Percentiles rank a stretch among this genome's conserved stretches.
Evolutionary conservation across 2,113 vertebrate genomes (phyloP).

Genomic region (Prolemur simus): DNA sequence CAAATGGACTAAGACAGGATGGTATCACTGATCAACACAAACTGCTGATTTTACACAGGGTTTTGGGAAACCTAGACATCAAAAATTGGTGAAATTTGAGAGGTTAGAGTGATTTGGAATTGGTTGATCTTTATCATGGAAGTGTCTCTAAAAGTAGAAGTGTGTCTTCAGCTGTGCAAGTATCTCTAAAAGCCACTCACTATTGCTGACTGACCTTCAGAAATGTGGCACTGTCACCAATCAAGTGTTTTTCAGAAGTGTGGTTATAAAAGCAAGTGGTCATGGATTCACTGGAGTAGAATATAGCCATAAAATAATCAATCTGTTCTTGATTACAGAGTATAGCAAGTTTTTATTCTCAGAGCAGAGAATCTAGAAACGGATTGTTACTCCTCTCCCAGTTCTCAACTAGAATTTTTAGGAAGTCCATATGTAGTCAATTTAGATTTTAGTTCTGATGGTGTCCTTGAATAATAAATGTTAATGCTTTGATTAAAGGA

Average conservation of each 20-base stretch:
- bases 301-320: not conserved
- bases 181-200: not conserved
- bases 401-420: not conserved
- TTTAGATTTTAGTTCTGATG: not conserved
- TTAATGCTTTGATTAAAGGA: not conserved
- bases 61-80: not conserved
- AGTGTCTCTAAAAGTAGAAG: not conserved
- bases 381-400: not conserved
- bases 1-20: no score
- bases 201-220: not conserved
- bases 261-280: not conserved
- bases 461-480: not conserved
- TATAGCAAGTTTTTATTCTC: slow-evolving; percentile 5
- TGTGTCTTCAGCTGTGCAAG: not conserved
- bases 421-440: not conserved
- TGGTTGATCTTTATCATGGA: not conserved
- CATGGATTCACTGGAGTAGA: not conserved
- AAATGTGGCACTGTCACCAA: not conserved
- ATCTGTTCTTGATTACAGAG: not conserved
- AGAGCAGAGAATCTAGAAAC: not conserved
- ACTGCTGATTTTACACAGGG: not conserved
- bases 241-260: not conserved
- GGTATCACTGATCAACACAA: not conserved
- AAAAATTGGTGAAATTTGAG: not conserved
- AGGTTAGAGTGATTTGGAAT: not conserved